Base-by-base conservation (phyloP, 1,140 invertebrate species). In the Oedothorax gibbosus region DNA sequence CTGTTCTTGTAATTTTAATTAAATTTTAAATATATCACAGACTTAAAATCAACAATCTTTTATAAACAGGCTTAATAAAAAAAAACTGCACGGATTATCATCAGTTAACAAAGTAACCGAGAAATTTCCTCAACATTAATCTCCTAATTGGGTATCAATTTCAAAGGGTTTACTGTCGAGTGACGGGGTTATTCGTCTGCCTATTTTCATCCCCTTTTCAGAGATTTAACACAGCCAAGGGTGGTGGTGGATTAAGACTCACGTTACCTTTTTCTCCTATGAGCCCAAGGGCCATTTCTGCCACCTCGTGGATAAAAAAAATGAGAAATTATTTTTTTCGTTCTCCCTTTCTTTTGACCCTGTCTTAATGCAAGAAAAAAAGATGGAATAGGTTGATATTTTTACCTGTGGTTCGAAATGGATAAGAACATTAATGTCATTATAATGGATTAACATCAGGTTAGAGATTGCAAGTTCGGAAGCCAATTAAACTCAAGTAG, bases 251-350 rank as follows among this genome's bases (percentile, higher is more conserved):
- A 82, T 82, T 82, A 82, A 73, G 68, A 35, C 60, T 71, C 66
- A 57, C 21, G 21, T 53, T n/a, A 68, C 57, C 20, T 49, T 73
- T 82, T 81, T 81, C 66, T 35, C 50, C 60, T 50, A 20, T 18
- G 20, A n/a, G 35, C 65, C 65, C 10, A 14, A 11, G 73, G 56
- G 68, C 80, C 69, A 82, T 82, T 82, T 82, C 69, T 82, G 80
- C 57, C 80, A 60, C 80, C 80, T 82, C 80, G 69, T 82, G 72
- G 62, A 82, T 82, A 66, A 82, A 62, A 62, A 73, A 81, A 73
- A 10, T 62, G 80, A 82, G 50, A 18, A 15, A 18, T 56, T 79
- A 68, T 68, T 78, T 79, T 54, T 69, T 65, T 18, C 21, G 9
- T 51, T 65, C 18, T 66, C 53, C 65, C 15, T 78, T 12, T 20